Percentiles rank a stretch among this genome's conserved stretches.
Conservation (phyloP, 2,113 vertebrate species). For the Felis chaus region DNA sequence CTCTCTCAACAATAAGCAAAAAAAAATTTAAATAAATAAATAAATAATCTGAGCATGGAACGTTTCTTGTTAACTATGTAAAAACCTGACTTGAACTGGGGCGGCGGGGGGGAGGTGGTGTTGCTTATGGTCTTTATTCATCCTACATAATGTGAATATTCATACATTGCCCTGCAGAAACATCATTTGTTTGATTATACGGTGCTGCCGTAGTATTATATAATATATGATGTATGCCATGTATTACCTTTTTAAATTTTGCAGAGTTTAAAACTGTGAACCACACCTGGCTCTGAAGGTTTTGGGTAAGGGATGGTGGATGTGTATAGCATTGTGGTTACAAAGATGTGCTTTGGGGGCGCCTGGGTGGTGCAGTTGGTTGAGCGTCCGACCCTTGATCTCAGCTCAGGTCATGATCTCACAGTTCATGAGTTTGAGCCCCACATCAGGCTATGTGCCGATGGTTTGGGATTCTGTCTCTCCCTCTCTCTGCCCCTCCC, state of each 20-base stretch:
- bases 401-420: too few relatives aligned
- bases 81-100: neutral
- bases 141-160: neutral
- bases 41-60: neutral
- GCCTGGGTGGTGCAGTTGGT: too few relatives aligned
- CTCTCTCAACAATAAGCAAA: neutral
- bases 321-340: neutral
- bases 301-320: neutral
- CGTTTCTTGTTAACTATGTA: neutral
- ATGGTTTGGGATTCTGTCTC: too few relatives aligned
- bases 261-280: neutral
- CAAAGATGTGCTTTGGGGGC: neutral
- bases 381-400: too few relatives aligned
- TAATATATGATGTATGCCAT: neutral
- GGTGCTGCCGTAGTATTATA: neutral
- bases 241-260: neutral
- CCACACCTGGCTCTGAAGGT: neutral
- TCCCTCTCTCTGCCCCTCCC: too few relatives aligned
- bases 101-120: neutral
- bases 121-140: neutral
- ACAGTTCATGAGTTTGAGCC: too few relatives aligned
- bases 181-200: neutral
- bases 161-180: neutral
- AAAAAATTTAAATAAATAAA: neutral
- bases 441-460: too few relatives aligned